phyloP scores from a whole-genome alignment of 92 coral and sea anemone species.

The Palythoa grandiflora region DNA sequence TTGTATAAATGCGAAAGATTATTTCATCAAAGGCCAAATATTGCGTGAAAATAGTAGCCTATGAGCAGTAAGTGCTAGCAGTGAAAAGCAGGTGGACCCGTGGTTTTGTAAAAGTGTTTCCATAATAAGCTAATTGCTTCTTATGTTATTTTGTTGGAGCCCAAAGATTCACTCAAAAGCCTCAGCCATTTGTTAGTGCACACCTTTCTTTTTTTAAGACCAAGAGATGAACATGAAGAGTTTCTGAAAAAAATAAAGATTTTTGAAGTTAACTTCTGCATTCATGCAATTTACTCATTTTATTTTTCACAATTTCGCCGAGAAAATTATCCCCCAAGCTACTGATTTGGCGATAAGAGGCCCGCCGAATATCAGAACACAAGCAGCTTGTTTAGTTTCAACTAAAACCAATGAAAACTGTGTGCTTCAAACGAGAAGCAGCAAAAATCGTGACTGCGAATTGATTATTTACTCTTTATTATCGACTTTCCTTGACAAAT shows the following conservation, averaged over 20 bases:
- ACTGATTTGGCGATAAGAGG: slow-evolving; percentile 30
- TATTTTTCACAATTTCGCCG: slow-evolving; percentile 3
- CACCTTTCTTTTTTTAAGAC: slow-evolving; percentile 14
- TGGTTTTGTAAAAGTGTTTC: slow-evolving; percentile 10
- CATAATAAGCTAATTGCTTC: slow-evolving; percentile 37
- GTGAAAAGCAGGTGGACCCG: slow-evolving; percentile 26
- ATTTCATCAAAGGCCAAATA: slow-evolving; percentile 16
- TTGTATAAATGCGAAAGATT: slow-evolving; percentile 13
- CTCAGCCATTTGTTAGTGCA: slow-evolving; percentile 40
- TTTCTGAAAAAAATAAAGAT: slow-evolving; percentile 23
- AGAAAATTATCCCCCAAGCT: slow-evolving; percentile 13
- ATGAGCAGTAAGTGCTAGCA: not conserved
- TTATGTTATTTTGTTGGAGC: slow-evolving; percentile 18
- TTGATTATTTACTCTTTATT: slow-evolving; percentile 49
- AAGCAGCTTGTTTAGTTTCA: slow-evolving; percentile 23
- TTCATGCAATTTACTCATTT: slow-evolving; percentile 4
- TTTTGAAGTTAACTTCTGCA: slow-evolving; percentile 8
- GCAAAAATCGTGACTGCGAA: slow-evolving; percentile 21
- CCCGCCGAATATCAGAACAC: slow-evolving; percentile 39
- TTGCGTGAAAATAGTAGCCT: slow-evolving; percentile 31
- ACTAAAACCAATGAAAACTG: slow-evolving; percentile 6
- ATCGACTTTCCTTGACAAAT: slow-evolving; percentile 51
- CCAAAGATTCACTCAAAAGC: slow-evolving; percentile 27
- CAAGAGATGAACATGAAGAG: slow-evolving; percentile 8
- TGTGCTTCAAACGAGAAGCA: slow-evolving; percentile 19